Evolutionary conservation across 1,140 invertebrate species (phyloP).

Genomic region (Sitodiplosis mosellana): DNA sequence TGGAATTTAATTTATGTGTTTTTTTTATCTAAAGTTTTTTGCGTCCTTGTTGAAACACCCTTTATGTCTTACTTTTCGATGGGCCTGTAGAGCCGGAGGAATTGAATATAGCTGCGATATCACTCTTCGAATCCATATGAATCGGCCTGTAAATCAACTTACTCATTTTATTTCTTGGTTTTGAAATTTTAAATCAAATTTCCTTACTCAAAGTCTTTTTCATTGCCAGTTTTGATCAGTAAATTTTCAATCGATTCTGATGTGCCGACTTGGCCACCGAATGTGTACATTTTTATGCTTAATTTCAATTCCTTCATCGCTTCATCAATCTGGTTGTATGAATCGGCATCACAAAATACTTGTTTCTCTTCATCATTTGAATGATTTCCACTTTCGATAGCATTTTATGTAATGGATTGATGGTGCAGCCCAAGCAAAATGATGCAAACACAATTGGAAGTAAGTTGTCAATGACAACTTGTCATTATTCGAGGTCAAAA

Average conservation of each 20-base stretch:
- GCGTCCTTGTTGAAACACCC: too few species aligned
- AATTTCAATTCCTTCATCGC: not conserved
- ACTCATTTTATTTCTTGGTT: too few species aligned
- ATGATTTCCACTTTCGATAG: not conserved
- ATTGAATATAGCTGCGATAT: conserved; percentile 20
- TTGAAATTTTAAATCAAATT: too few species aligned
- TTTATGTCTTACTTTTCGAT: conserved; percentile 56
- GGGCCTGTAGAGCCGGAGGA: conserved; percentile 59
- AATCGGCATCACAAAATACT: not conserved
- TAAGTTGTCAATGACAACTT: not conserved
- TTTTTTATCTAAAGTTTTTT: too few species aligned
- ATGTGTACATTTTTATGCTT: not conserved
- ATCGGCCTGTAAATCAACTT: not conserved
- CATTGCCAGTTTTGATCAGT: not conserved
- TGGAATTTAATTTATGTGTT: too few species aligned
- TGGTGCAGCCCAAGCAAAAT: not conserved
- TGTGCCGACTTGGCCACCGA: not conserved
- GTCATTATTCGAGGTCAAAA: not conserved
- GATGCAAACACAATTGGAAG: not conserved
- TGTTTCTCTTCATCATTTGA: not conserved
- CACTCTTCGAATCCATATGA: not conserved
- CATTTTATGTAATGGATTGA: not conserved
- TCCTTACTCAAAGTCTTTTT: not conserved
- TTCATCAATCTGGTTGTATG: not conserved
- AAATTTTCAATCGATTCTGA: not conserved